These are phyloP conservation scores for Crossoptilon crossoptilon DNA, from an alignment of 2,797 vertebrate genomes.

Conservation along the genomic window DNA sequence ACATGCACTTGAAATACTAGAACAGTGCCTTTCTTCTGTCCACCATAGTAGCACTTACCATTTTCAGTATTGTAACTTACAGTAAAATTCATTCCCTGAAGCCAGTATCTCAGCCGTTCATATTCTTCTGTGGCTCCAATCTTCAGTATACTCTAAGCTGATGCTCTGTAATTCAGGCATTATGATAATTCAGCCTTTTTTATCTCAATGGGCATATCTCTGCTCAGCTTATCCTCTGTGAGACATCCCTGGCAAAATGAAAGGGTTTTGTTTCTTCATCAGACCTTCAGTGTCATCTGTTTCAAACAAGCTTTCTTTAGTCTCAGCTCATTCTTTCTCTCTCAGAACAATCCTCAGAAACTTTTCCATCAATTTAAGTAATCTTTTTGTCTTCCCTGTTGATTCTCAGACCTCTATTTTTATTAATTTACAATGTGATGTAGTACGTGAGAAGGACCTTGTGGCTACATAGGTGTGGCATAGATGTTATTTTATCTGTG, in stretches of 20 bases:
- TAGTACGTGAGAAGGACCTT: neutral
- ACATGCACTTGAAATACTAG: fast-evolving
- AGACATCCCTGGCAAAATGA: neutral
- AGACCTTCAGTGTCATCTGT: neutral
- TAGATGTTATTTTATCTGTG: neutral
- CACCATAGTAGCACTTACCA: neutral
- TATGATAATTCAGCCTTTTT: neutral
- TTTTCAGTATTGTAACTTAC: neutral
- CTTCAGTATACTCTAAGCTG: neutral
- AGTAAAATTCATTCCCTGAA: neutral
- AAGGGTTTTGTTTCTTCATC: neutral
- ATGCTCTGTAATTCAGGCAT: neutral
- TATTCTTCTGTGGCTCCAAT: neutral
- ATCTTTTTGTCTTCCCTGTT: neutral
- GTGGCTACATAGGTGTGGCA: neutral
- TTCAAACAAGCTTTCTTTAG: neutral
- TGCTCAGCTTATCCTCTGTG: neutral
- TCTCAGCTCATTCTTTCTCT: neutral
- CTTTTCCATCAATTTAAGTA: neutral
- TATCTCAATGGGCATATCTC: neutral
- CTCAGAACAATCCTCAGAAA: neutral
- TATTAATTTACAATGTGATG: neutral
- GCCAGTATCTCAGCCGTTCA: neutral
- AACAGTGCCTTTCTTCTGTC: neutral
- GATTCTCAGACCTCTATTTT: neutral